phyloP scores from a whole-genome alignment of 1,140 invertebrate genomes.

The Lepidotrigona ventralis region DNA sequence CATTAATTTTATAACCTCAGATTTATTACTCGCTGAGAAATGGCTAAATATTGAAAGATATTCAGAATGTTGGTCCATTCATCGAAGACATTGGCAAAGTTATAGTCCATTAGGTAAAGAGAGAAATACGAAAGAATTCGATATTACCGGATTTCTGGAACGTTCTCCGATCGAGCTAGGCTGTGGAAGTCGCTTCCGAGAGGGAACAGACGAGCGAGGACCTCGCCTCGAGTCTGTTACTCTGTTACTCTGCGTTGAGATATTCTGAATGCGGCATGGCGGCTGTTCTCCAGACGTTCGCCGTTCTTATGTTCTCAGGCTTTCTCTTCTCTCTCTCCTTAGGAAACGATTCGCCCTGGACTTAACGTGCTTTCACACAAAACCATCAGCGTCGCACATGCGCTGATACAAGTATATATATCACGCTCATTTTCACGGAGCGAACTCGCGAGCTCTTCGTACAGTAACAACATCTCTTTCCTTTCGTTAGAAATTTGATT shows the following conservation, averaged over 20 bases:
- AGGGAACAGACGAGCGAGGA: slow-evolving; percentile 46
- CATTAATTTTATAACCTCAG: too few relatives aligned
- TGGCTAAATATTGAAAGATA: too few relatives aligned
- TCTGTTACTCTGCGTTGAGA: slow-evolving; percentile 54
- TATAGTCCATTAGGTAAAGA: too few relatives aligned
- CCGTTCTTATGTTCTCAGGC: slow-evolving; percentile 78
- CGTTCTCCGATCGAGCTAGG: slow-evolving; percentile 42
- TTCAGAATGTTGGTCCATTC: too few relatives aligned
- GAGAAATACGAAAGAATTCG: background rate
- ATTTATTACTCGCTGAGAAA: too few relatives aligned
- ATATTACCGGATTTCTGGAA: slow-evolving; percentile 33
- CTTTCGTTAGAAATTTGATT: background rate
- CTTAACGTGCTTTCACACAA: slow-evolving; percentile 77
- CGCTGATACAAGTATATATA: slow-evolving; percentile 8
- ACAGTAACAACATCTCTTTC: background rate
- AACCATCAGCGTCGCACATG: slow-evolving; percentile 60
- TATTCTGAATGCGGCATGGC: slow-evolving; percentile 73
- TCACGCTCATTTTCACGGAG: slow-evolving; percentile 22
- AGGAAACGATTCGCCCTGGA: slow-evolving; percentile 72
- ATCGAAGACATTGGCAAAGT: too few relatives aligned
- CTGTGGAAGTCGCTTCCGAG: slow-evolving; percentile 67
- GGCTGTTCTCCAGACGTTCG: slow-evolving; percentile 58
- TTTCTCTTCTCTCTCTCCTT: slow-evolving; percentile 79
- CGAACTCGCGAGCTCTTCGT: background rate
- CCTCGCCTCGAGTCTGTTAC: slow-evolving; percentile 52